These are phyloP conservation scores for Panopea generosa DNA, from an alignment of 2,888 invertebrate species.

Conservation along the genomic window DNA sequence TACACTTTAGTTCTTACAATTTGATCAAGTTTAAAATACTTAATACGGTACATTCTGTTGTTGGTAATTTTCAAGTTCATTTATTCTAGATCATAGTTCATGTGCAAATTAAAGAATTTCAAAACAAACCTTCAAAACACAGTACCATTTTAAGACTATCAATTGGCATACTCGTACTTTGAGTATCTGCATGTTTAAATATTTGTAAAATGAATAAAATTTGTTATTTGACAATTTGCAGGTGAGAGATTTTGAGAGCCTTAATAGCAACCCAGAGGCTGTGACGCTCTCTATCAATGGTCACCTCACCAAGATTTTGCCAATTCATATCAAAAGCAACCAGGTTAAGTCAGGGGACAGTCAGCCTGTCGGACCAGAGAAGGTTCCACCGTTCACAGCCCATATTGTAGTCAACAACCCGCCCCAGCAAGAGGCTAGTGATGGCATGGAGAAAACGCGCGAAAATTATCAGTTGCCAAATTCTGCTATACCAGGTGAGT, in stretches of 20 bases:
- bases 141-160: too few relatives aligned
- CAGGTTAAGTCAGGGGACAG: neutral
- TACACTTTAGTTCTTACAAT: too few relatives aligned
- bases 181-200: too few relatives aligned
- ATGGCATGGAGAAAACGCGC: slow-evolving; percentile 25
- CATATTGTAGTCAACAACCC: slow-evolving; percentile 10
- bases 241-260: slow-evolving; percentile 27
- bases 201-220: too few relatives aligned
- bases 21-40: too few relatives aligned
- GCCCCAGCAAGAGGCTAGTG: neutral
- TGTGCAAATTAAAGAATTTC: too few relatives aligned
- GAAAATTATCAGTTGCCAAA: slow-evolving; percentile 62
- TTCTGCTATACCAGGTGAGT: slow-evolving; percentile 63
- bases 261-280: slow-evolving; percentile 32
- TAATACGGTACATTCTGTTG: too few relatives aligned
- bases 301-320: slow-evolving; percentile 46
- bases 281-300: slow-evolving; percentile 51
- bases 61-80: too few relatives aligned
- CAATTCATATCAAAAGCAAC: slow-evolving; percentile 12
- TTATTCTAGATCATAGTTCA: too few relatives aligned
- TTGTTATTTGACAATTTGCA: too few relatives aligned
- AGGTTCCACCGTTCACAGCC: slow-evolving; percentile 44
- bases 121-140: too few relatives aligned
- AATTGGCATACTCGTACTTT: too few relatives aligned
- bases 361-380: neutral